Evolutionary conservation across 2,888 invertebrate species (phyloP).

Genomic region (Nemotelus nigrinus): DNA sequence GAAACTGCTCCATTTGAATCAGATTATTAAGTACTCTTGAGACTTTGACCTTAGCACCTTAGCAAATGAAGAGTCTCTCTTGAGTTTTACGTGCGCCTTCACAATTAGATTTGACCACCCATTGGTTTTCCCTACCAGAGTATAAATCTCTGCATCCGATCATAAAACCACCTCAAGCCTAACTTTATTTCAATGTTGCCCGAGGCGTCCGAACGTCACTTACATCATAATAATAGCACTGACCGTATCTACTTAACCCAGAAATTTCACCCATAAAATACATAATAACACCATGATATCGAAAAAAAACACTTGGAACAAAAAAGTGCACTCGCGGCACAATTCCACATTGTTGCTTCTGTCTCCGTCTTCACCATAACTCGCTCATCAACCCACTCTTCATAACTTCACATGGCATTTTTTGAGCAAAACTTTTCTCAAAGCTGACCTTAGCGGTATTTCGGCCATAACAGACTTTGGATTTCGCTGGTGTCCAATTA

Average conservation of each 20-base stretch:
- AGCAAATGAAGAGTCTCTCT: too few species aligned
- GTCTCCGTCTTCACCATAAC: background rate
- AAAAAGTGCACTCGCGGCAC: slow-evolving; percentile 9
- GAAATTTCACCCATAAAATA: slow-evolving; percentile 24
- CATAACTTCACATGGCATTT: background rate
- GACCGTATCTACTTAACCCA: slow-evolving; percentile 37
- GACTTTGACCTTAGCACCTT: too few species aligned
- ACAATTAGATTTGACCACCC: background rate
- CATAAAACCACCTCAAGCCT: slow-evolving; percentile 2
- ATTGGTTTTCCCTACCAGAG: background rate
- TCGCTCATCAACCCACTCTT: background rate
- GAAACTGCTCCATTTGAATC: too few species aligned
- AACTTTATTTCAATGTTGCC: background rate
- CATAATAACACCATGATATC: slow-evolving; percentile 27
- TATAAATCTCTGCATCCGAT: background rate
- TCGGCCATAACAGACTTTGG: background rate
- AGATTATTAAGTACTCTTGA: too few species aligned
- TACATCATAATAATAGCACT: background rate
- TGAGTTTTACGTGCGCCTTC: background rate
- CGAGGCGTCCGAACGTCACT: background rate
- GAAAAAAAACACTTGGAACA: slow-evolving; percentile 34
- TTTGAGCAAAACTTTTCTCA: background rate
- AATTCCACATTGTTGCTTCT: background rate
- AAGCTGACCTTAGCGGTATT: slow-evolving; percentile 6
- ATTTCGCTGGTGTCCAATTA: background rate